A percentile compares a stretch with the other conserved stretches of the same genome.
phyloP scores from a whole-genome alignment of 2,888 invertebrate genomes.

The Lysandra coridon region DNA sequence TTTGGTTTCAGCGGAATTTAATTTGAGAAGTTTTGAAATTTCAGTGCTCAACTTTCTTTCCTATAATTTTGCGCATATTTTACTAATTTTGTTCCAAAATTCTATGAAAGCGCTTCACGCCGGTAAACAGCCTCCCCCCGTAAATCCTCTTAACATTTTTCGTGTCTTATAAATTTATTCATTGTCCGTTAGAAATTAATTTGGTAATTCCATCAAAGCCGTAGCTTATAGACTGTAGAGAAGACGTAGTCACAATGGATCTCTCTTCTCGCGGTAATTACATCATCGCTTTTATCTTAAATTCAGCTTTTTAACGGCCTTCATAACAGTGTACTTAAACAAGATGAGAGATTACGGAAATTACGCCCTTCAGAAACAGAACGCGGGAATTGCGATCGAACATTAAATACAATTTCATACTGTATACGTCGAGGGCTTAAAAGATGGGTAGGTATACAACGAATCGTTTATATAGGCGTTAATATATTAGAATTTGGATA shows the following conservation, averaged over 20 bases:
- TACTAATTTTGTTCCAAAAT: not conserved
- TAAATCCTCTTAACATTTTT: constrained; percentile 2
- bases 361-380: not conserved
- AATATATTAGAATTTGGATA: too few relatives aligned
- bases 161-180: constrained; percentile 27
- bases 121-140: not conserved
- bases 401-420: not conserved
- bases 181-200: constrained; percentile 23
- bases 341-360: not conserved
- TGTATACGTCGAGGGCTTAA: not conserved
- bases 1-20: not conserved
- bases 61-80: constrained; percentile 5
- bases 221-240: constrained; percentile 13
- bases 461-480: too few relatives aligned
- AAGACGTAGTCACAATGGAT: not conserved
- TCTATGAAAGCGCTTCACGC: not conserved
- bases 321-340: constrained; percentile 1
- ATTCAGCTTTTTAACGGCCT: constrained; percentile 12
- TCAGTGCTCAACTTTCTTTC: not conserved
- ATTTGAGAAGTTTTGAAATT: not conserved
- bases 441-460: too few relatives aligned
- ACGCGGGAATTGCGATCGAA: not conserved
- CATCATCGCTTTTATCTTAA: constrained; percentile 22
- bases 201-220: constrained; percentile 24
- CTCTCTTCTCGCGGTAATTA: constrained; percentile 9